phyloP scores from a whole-genome alignment of 2,797 vertebrate genomes.

The Menidia menidia region DNA sequence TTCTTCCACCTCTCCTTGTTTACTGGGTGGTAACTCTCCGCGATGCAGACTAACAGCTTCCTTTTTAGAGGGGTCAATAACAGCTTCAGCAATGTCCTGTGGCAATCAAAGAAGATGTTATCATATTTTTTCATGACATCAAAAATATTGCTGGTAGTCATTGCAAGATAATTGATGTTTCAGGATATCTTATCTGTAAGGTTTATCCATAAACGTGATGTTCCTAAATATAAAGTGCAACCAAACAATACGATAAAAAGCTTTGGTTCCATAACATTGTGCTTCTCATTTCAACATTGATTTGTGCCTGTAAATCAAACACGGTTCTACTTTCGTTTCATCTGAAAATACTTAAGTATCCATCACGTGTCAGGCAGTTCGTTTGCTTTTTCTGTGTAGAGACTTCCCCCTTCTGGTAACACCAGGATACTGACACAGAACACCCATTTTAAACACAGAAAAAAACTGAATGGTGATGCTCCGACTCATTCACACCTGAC shows the following conservation, averaged over 20 bases:
- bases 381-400: neutral
- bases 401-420: conserved; percentile 63
- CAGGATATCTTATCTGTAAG: neutral
- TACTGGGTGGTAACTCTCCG: conserved; percentile 64
- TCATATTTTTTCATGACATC: too few relatives aligned
- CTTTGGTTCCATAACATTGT: neutral
- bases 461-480: neutral
- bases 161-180: neutral
- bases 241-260: neutral
- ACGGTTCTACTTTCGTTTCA: conserved; percentile 73
- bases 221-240: neutral
- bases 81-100: conserved; percentile 54
- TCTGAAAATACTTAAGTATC: conserved; percentile 54
- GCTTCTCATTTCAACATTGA: neutral
- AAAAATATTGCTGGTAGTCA: neutral
- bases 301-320: neutral
- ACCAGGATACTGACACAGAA: neutral
- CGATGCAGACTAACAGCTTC: conserved; percentile 52
- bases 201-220: neutral
- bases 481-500: conserved; percentile 78
- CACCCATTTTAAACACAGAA: neutral
- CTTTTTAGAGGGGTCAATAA: conserved; percentile 81
- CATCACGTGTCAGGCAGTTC: conserved; percentile 25
- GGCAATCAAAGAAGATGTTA: conserved; percentile 16
- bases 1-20: conserved; percentile 62